Conservation (phyloP, 2,113 vertebrate genomes). For the Petrocephalus zakoni region DNA sequence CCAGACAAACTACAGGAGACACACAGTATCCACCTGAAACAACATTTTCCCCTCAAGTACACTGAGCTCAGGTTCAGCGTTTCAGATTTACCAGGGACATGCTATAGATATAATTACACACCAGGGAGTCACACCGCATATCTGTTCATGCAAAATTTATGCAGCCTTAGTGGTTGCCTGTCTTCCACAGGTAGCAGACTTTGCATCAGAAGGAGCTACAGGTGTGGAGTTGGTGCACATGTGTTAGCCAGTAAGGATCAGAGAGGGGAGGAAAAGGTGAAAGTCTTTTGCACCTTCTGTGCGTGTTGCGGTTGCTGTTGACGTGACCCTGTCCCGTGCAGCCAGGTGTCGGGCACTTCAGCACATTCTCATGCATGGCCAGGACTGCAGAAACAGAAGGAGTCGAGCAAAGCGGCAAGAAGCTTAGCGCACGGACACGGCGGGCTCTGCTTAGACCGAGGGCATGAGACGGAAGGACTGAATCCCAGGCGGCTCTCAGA, state of each 20-base stretch:
- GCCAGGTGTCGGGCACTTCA: constrained; percentile 96
- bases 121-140: background rate
- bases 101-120: background rate
- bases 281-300: constrained; percentile 75
- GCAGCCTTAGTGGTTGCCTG: background rate
- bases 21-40: background rate
- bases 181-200: background rate
- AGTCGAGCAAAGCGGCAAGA: background rate
- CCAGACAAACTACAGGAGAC: constrained; percentile 79
- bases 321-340: constrained; percentile 98
- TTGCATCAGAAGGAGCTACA: background rate
- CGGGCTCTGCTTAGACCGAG: background rate
- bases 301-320: constrained; percentile 98
- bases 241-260: too few species aligned
- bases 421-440: background rate
- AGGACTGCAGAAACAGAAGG: constrained; percentile 66
- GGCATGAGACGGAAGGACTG: background rate
- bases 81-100: background rate
- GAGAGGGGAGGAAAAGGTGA: background rate
- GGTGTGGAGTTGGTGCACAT: too few species aligned
- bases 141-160: background rate
- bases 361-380: constrained; percentile 98
- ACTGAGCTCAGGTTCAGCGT: background rate
- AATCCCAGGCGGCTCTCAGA: background rate
- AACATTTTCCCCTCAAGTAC: background rate